Base-by-base conservation (phyloP, 2,113 vertebrate species). In the Globicephala melas region DNA sequence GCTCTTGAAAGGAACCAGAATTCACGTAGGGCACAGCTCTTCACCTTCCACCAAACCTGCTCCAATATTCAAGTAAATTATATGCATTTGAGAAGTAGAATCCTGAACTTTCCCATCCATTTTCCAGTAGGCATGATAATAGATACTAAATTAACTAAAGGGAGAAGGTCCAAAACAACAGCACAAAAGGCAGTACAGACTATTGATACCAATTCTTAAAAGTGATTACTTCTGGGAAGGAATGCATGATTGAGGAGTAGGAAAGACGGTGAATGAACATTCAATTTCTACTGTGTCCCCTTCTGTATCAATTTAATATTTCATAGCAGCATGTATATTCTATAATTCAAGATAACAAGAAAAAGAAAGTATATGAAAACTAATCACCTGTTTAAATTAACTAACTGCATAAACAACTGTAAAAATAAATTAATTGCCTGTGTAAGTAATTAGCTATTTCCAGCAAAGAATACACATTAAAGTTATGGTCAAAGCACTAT, bases 1-100 rank as follows among this genome's bases (percentile, higher is more conserved):
- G 5, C 6, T 97, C 82, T 95, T 63, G 33, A 84, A 97, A 96
- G 79, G 62, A 87, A 47, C 58, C 76, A 80, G 63, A 89, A 95
- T 91, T 95, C 79, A 79, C 1, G 2, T 2, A 91, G 73, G 31
- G 15, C 31, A 86, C 18, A 89, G 79, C 14, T 92, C 36, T 96
- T 96, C 79, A 76, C 41, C 82, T 31, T 87, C 79, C 44, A 84
- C 41, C 62, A 93, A 89, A 87, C 31, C 36, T n/a, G 25, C 21
- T 38, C 79, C 60, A 89, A 87, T 73, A 95, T 74, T 83, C 67
- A 28, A 76, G 86, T 79, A 96, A 93, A 94, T 81, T 62, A 89
- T 76, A 33, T 53, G 11, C 33, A 80, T 88, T 81, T 4, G 55
- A 67, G 38, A 74, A 5, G 12, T 55, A 55, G 62, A 65, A 76